Conservation (phyloP, 1,140 invertebrate genomes). For the Pseudomyrmex flavicornis region DNA sequence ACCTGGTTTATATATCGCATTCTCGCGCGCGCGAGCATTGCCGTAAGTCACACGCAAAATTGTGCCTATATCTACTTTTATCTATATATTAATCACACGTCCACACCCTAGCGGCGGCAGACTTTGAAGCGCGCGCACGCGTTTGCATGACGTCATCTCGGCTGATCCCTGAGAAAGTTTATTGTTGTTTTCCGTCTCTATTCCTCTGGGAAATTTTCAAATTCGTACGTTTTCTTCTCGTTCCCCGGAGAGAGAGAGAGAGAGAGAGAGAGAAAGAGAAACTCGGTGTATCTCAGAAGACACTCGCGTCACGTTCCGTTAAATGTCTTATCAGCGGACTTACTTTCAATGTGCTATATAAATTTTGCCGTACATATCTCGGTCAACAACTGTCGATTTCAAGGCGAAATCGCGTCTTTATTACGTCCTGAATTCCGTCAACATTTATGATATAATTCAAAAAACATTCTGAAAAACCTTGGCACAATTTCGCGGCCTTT, state of each 20-base stretch:
- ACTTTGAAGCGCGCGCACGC: constrained; percentile 18
- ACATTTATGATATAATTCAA: background rate
- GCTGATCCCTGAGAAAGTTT: constrained; percentile 70
- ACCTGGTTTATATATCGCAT: background rate
- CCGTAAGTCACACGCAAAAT: too few relatives aligned
- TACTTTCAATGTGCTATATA: background rate
- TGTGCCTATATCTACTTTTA: too few relatives aligned
- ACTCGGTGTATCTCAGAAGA: background rate
- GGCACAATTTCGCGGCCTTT: background rate
- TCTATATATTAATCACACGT: background rate
- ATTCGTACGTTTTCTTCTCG: background rate
- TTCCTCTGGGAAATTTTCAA: background rate
- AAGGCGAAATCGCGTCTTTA: background rate
- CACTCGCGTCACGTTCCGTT: background rate
- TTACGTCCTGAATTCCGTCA: background rate
- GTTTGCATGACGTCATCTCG: constrained; percentile 74
- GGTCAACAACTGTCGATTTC: background rate
- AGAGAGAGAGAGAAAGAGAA: background rate
- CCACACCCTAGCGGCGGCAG: background rate
- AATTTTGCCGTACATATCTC: background rate
- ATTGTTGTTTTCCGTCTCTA: constrained; percentile 34
- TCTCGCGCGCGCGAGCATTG: background rate
- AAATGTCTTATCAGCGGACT: background rate
- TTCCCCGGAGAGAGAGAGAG: too few relatives aligned
- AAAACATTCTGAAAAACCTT: background rate